These are phyloP conservation scores for Hormiphora californensis DNA, from an alignment of 37 sponge, comb jelly and placozoan genomes.

Conservation along the genomic window DNA sequence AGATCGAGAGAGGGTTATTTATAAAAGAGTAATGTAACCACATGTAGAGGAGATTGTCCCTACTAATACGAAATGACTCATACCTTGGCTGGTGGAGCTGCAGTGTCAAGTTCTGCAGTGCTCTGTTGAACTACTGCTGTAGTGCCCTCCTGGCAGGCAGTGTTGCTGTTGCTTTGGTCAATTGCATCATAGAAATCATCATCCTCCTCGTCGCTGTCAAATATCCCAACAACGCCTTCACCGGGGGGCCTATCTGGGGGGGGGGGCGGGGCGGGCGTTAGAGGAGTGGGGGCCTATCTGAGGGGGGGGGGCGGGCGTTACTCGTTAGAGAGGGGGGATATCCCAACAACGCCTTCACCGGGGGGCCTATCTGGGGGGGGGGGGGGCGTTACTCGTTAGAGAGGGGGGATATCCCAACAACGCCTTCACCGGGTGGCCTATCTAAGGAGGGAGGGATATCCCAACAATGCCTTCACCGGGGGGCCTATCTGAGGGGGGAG, in stretches of 20 bases:
- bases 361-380: background rate
- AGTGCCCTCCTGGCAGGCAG: background rate
- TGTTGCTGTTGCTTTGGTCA: slow-evolving; percentile 55
- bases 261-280: no score
- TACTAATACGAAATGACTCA: no score
- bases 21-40: no score
- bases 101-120: no score
- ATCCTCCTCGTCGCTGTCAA: slow-evolving; percentile 62
- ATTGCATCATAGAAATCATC: slow-evolving; percentile 78
- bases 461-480: slow-evolving; percentile 17
- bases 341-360: slow-evolving; percentile 16
- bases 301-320: no score
- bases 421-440: slow-evolving; percentile 10
- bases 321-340: no score
- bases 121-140: background rate
- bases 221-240: slow-evolving; percentile 26
- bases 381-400: no score
- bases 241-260: slow-evolving; percentile 1
- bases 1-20: no score
- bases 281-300: no score
- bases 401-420: slow-evolving; percentile 36
- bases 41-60: no score
- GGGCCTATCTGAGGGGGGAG: background rate
- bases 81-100: no score
- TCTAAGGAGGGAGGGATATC: no score